These are phyloP conservation scores for Pemphigus obesinymphae DNA, from an alignment of 1,140 invertebrate genomes.

Conservation along the genomic window DNA sequence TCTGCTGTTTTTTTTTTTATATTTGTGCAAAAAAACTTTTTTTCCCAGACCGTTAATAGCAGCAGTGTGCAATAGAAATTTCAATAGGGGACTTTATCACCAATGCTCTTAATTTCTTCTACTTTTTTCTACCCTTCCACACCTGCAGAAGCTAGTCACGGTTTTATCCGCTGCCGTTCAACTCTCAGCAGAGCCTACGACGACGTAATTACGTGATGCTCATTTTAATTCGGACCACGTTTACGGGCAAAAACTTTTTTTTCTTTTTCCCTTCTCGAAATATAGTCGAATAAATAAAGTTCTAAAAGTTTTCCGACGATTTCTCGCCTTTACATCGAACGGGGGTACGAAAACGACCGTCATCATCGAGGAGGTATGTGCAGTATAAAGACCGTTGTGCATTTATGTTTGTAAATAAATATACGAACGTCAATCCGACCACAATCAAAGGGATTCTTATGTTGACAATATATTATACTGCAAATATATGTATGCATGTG, in stretches of 20 bases:
- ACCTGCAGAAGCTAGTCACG: too few relatives aligned
- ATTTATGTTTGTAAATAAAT: background rate
- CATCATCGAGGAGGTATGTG: background rate
- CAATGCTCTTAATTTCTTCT: background rate
- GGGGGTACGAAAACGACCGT: background rate
- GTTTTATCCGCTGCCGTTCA: accelerated
- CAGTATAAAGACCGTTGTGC: background rate
- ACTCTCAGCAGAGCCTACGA: background rate
- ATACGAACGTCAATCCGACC: background rate
- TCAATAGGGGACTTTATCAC: background rate
- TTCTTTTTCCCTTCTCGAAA: background rate
- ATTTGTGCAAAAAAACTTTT: background rate
- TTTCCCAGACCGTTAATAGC: background rate
- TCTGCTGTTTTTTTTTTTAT: background rate
- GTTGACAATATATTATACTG: background rate
- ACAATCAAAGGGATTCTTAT: background rate
- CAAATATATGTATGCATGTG: background rate
- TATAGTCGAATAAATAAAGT: constrained; percentile 18
- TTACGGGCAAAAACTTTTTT: constrained; percentile 11
- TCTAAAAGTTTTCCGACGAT: constrained; percentile 10
- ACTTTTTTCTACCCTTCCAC: background rate
- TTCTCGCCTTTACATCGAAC: background rate
- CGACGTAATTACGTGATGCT: constrained; percentile 13
- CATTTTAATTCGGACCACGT: constrained; percentile 30
- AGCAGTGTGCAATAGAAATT: background rate